Base-by-base conservation (phyloP, 2,113 vertebrate species). In the Chamaea fasciata region DNA sequence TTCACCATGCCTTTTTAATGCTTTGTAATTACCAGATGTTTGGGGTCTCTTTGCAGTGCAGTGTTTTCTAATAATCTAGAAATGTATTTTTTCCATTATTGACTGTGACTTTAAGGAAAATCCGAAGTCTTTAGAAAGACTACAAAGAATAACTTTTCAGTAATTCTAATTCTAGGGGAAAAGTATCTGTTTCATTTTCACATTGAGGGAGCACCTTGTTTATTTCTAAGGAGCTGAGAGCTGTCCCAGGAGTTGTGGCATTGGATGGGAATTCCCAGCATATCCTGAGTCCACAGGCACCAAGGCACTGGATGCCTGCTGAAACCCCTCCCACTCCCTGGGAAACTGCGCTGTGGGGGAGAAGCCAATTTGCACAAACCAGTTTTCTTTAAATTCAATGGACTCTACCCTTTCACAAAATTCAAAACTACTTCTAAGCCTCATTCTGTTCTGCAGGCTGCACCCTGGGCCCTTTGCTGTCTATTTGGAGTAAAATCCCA, bases 191-290 rank as follows among this genome's bases (percentile, higher is more conserved):
- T 70, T 75, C 33, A 27, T 75, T 75, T 92, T 79, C 27, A 47
- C 10, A 20, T 9, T 47, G 30, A 83, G 30, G 30, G 30, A 56
- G 24, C 15, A 50, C 30, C 17, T 71, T 23, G 4, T 62, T 89
- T 59, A 27, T 75, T 84, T 62, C 28, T 13, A 44, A 42, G 62
- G 27, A 37, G 12, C 33, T 59, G 41, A 79, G 65, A 56, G 33
- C 56, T 52, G 41, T 56, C 31, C 28, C 26, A 55, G 69, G n/a
- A 81, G 22, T n/a, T 0, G 0, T 7, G 6, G 33, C 3, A 18
- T 13, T 3, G 5, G 39, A 26, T 3, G 1, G 17, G 30, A 63
- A 7, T 21, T 80, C 73, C 37, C 63, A 62, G 23, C 13, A 4
- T 0, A 31, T 59, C 31, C 31, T 15, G n/a, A 59, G 9, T 11